Percentiles rank a stretch among this genome's conserved stretches.
phyloP scores from a whole-genome alignment of 2,113 vertebrate species.

The Charadrius vociferus region DNA sequence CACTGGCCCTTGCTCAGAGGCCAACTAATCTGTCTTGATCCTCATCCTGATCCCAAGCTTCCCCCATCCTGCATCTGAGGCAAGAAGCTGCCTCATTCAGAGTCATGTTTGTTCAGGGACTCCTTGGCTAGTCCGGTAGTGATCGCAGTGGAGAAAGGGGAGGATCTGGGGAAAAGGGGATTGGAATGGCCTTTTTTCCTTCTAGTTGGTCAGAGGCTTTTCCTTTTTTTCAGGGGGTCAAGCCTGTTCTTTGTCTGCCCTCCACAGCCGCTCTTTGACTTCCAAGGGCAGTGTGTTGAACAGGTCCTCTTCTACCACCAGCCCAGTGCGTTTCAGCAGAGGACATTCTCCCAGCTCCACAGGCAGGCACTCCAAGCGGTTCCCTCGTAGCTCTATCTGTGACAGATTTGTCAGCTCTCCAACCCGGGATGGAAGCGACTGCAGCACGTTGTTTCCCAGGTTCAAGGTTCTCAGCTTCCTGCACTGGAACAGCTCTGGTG shows the following conservation, averaged over 20 bases:
- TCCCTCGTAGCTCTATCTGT: constrained; percentile 93
- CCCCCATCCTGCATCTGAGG: constrained; percentile 12
- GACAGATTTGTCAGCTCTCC: constrained; percentile 90
- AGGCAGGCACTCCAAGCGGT: constrained; percentile 92
- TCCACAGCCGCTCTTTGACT: constrained; percentile 93
- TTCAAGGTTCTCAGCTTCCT: constrained; percentile 92
- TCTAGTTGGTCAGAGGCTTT: constrained; percentile 1
- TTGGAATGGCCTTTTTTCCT: constrained; percentile 46
- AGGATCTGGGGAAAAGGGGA: background rate
- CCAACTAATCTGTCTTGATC: background rate
- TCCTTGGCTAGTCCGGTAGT: constrained; percentile 23
- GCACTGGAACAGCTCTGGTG: constrained; percentile 95
- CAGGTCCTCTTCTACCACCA: constrained; percentile 95
- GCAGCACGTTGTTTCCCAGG: constrained; percentile 93
- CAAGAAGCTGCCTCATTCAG: background rate
- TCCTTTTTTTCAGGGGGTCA: constrained; percentile 65
- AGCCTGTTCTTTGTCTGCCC: constrained; percentile 92
- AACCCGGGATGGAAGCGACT: constrained; percentile 88
- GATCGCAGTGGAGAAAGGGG: background rate
- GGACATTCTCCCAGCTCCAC: constrained; percentile 95
- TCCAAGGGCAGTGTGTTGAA: constrained; percentile 92
- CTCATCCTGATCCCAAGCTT: constrained; percentile 6
- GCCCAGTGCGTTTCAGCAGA: constrained; percentile 87
- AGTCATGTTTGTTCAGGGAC: constrained; percentile 24
- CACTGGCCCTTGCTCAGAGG: background rate